Conservation (phyloP, 1,140 invertebrate species). For the Nasonia vitripennis region DNA sequence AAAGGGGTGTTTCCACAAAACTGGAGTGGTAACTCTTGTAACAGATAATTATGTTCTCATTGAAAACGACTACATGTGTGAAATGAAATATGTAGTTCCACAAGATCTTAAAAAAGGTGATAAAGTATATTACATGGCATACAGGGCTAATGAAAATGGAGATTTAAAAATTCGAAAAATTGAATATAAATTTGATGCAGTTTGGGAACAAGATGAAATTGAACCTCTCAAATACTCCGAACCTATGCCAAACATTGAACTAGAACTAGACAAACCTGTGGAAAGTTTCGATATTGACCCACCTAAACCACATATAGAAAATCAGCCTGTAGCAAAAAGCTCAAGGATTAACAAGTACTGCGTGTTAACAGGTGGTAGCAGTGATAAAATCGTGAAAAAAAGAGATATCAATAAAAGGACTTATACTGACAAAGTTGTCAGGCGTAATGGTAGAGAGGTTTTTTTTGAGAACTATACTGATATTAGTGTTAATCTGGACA, state of each 20-base stretch:
- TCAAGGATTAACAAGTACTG: background rate
- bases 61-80: constrained; percentile 64
- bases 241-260: background rate
- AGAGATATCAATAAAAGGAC: constrained; percentile 70
- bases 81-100: constrained; percentile 50
- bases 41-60: constrained; percentile 59
- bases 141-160: constrained; percentile 54
- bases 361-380: background rate
- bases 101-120: constrained; percentile 59
- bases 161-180: constrained; percentile 65
- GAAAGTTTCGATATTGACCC: background rate
- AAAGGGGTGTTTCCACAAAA: constrained; percentile 63
- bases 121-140: constrained; percentile 64
- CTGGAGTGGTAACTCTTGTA: constrained; percentile 62
- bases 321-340: background rate
- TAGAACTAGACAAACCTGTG: background rate
- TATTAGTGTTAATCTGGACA: constrained; percentile 75
- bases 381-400: constrained; percentile 22
- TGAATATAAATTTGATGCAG: constrained; percentile 52
- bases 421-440: constrained; percentile 75
- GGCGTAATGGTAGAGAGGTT: constrained; percentile 73
- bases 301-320: background rate
- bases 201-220: constrained; percentile 49
- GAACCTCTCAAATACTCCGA: background rate
- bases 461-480: constrained; percentile 72